phyloP scores from a whole-genome alignment of 2,113 vertebrate species.

The Grus americana region DNA sequence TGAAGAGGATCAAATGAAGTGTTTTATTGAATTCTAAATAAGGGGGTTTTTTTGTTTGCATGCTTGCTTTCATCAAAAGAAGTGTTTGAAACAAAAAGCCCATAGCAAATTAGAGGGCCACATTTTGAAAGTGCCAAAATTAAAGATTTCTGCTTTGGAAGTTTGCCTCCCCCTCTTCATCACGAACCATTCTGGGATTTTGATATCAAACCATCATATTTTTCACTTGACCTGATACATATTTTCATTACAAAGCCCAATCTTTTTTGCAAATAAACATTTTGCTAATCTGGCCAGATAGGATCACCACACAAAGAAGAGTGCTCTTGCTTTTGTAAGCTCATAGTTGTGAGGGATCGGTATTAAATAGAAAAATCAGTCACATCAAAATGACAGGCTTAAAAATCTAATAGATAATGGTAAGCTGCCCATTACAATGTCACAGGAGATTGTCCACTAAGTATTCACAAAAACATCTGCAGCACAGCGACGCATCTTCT shows the following conservation, averaged over 20 bases:
- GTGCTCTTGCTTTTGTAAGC: neutral
- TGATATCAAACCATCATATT: neutral
- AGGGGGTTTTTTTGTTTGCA: neutral
- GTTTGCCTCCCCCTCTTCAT: neutral
- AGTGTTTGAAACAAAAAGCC: constrained; percentile 5
- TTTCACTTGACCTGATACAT: neutral
- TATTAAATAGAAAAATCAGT: neutral
- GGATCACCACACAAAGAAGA: neutral
- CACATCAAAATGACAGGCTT: neutral
- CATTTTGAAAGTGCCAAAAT: constrained; percentile 19
- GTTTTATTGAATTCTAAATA: constrained; percentile 17
- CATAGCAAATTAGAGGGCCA: constrained; percentile 9
- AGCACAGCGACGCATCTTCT: neutral
- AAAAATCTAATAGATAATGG: neutral
- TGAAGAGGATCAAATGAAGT: constrained; percentile 44
- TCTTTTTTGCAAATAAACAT: neutral
- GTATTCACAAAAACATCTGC: constrained; percentile 35
- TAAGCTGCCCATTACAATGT: neutral
- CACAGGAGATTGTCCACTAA: neutral
- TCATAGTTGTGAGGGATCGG: neutral
- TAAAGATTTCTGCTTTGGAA: constrained; percentile 34
- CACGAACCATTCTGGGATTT: neutral
- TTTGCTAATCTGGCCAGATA: neutral
- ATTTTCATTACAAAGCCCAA: neutral
- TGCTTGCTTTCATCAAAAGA: constrained; percentile 6